Base-by-base conservation (phyloP, 2,888 invertebrate species). In the Chrysolina americana region DNA sequence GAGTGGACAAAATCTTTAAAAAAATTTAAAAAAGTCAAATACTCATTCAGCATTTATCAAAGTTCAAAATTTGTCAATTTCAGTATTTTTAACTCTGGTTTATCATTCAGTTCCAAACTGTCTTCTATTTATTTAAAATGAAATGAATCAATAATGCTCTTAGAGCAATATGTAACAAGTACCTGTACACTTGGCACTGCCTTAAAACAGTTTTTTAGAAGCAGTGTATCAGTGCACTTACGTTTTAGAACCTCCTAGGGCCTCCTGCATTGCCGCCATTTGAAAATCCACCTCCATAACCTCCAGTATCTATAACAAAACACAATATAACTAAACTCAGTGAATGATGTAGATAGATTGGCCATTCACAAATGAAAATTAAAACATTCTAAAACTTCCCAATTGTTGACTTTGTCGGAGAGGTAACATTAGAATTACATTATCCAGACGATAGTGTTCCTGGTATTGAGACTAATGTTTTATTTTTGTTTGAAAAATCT, bases 251-350 rank as follows among this genome's bases (percentile, higher is more conserved):
- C 81, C 86, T 83, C 81, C 85, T 82, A 66, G 86, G 28, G 87
- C 88, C 80, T 41, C 78, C 79, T 56, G 87, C 87, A 73, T 88
- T 87, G 70, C 87, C 86, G 41, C 89, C 88, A 62, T 88, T 88
- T 65, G 87, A 87, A 70, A 88, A 88, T 74, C 85, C 88, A 63
- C 89, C 88, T 17, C 87, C 86, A 19, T 87, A 86, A 59, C 89
- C 87, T 28, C 88, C 86, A 47, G 85, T 73, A 81, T 87, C 81
- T 75, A 78, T 71, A 71, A 77, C 71, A 79, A 80, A 73, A 74
- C 62, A 68, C 69, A 75, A 68, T 41, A 21, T 64, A 44, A 70
- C 56, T 65, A 73, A 70, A 63, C 62, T 62, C 69, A 65, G 64
- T 21, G 59, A 44, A 50, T 70, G 56, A 79, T 66, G 66, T 65